Percentiles rank a stretch among this genome's conserved stretches.
Conservation (phyloP, 2,113 vertebrate genomes). For the Odobenus rosmarus region DNA sequence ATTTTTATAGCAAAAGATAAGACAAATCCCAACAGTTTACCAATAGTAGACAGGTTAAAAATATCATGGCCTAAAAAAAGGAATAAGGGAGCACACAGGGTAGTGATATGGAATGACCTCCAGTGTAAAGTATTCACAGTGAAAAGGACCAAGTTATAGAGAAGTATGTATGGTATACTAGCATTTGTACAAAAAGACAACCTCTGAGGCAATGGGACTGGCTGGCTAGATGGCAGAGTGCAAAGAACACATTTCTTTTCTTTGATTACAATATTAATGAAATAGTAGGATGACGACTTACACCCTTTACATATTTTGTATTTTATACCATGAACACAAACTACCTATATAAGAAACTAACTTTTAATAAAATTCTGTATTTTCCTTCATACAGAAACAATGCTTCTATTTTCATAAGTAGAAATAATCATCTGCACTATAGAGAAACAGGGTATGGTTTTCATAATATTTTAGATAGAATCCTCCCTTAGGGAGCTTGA, state of each 20-base stretch:
- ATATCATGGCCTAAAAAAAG: not conserved
- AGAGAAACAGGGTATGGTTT: not conserved
- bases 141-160: not conserved
- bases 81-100: not conserved
- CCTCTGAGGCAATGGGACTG: not conserved
- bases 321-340: not conserved
- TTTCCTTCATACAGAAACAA: not conserved
- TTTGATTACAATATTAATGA: not conserved
- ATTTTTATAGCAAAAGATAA: not conserved
- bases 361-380: not conserved
- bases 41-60: not conserved
- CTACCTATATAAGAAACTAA: not conserved
- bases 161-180: not conserved
- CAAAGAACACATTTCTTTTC: not conserved
- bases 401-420: not conserved
- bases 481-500: not conserved
- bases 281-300: not conserved
- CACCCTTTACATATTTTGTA: not conserved
- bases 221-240: not conserved
- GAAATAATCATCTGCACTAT: not conserved
- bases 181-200: not conserved
- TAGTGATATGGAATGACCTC: not conserved
- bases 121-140: not conserved
- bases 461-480: not conserved
- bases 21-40: not conserved